Conservation (phyloP, 1,140 invertebrate genomes). For the Aphidius gifuensis region DNA sequence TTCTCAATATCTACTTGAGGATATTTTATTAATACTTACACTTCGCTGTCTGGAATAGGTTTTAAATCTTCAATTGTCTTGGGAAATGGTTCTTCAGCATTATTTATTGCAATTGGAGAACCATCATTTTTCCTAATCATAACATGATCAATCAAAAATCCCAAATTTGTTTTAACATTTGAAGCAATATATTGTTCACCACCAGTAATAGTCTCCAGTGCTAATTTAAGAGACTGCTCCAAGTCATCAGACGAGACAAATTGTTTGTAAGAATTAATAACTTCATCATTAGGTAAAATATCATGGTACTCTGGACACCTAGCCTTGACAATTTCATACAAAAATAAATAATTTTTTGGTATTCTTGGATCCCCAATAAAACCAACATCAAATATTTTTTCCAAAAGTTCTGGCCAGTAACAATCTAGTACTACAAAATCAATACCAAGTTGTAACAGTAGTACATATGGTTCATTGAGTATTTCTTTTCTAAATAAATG, state of each 20-base stretch:
- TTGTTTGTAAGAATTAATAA: no score
- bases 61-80: constrained; percentile 46
- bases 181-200: not conserved
- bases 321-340: no score
- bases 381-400: constrained; percentile 28
- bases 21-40: constrained; percentile 42
- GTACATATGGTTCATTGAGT: constrained; percentile 39
- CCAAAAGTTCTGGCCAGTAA: constrained; percentile 55
- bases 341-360: no score
- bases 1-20: no score
- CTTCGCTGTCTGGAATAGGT: constrained; percentile 43
- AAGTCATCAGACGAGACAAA: no score
- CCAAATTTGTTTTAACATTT: not conserved
- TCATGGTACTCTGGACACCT: no score
- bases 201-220: no score
- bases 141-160: constrained; percentile 52
- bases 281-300: no score
- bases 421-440: constrained; percentile 57
- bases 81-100: constrained; percentile 20
- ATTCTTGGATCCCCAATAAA: not conserved
- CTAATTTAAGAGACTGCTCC: no score
- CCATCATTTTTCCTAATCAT: constrained; percentile 56
- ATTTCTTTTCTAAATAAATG: constrained; percentile 45
- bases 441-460: constrained; percentile 51
- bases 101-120: constrained; percentile 51